Evolutionary conservation across 1,140 invertebrate species (phyloP).

Genomic region (Anthonomus grandis): DNA sequence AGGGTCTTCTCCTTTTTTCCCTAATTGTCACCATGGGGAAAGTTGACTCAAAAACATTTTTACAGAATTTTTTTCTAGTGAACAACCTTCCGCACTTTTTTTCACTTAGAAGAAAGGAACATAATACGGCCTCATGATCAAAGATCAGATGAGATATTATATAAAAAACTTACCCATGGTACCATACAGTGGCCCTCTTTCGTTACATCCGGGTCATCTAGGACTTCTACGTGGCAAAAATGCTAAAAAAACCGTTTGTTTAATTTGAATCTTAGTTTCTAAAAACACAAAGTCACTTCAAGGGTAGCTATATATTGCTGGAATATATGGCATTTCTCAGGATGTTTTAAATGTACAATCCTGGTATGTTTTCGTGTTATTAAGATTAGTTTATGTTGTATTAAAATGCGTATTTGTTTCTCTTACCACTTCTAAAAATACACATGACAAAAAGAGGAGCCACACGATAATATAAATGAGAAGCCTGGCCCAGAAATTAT

Average conservation of each 20-base stretch:
- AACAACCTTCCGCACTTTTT: no score
- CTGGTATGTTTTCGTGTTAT: no score
- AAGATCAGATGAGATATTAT: neutral
- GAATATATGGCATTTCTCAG: conserved; percentile 3
- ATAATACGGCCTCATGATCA: neutral
- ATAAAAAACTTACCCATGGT: conserved; percentile 61
- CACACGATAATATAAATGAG: conserved; percentile 64
- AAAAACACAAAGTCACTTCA: conserved; percentile 10
- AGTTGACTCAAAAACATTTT: no score
- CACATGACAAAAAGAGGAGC: conserved; percentile 58
- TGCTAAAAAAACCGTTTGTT: conserved; percentile 7
- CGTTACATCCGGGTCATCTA: neutral
- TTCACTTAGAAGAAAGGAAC: no score
- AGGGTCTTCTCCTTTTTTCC: no score
- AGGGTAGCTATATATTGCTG: no score
- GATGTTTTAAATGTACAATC: no score
- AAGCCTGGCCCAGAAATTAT: conserved; percentile 60
- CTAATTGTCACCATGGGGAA: no score
- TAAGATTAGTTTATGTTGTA: no score
- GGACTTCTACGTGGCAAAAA: conserved; percentile 7
- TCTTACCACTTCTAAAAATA: conserved; percentile 62
- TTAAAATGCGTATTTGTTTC: neutral
- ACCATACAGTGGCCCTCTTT: conserved; percentile 51
- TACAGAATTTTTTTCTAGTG: no score
- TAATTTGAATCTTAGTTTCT: no score